Conservation (phyloP, 2,888 invertebrate species). For the Drosophila nigritarsus region DNA sequence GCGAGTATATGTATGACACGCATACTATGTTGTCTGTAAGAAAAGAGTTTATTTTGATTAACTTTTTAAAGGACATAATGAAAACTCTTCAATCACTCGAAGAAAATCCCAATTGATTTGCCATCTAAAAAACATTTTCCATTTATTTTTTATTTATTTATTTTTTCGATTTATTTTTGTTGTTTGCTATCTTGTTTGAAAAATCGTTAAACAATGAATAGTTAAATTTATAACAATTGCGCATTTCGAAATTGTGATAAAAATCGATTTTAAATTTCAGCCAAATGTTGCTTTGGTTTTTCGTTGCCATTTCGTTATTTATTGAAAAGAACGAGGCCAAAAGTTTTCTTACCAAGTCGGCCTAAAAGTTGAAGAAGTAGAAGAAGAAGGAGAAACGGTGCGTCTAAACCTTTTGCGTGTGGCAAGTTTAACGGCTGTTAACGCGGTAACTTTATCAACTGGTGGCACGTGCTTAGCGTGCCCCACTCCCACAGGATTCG, state of each 20-base stretch:
- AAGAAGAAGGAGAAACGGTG: constrained; percentile 31
- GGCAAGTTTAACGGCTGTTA: constrained; percentile 75
- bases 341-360: constrained; percentile 45
- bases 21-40: not conserved
- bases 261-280: not conserved
- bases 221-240: not conserved
- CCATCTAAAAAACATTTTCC: not conserved
- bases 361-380: constrained; percentile 1
- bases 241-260: not conserved
- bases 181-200: not conserved
- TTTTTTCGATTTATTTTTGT: not conserved
- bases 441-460: constrained; percentile 72
- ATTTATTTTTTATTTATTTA: not conserved
- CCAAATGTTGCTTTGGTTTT: constrained; percentile 1
- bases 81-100: not conserved
- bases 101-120: not conserved
- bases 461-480: constrained; percentile 54
- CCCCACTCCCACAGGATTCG: constrained; percentile 7
- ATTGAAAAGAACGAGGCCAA: constrained; percentile 50
- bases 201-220: not conserved
- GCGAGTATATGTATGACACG: not conserved
- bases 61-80: not conserved
- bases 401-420: constrained; percentile 66
- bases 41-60: not conserved
- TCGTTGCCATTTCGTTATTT: constrained; percentile 67